Evolutionary conservation across 2,888 invertebrate species (phyloP).

Genomic region (Odontothrips loti): DNA sequence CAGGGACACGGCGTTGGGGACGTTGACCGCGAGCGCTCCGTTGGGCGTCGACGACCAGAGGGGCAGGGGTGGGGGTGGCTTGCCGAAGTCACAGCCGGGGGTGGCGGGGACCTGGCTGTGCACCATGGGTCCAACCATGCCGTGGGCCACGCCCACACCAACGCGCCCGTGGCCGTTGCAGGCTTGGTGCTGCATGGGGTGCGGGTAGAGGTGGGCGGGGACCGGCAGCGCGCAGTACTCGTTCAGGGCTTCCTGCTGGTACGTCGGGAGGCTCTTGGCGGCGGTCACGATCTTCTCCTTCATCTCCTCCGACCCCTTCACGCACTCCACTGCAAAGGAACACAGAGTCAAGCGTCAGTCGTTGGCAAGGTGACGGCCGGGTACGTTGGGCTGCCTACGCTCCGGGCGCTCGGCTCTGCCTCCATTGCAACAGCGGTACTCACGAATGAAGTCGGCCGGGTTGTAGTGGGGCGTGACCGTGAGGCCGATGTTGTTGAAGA

Average conservation of each 20-base stretch:
- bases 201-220: slow-evolving; percentile 34
- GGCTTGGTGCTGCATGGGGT: slow-evolving; percentile 34
- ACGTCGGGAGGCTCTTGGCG: slow-evolving; percentile 55
- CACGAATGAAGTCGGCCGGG: slow-evolving; percentile 78
- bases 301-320: slow-evolving; percentile 64
- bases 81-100: slow-evolving; percentile 40
- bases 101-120: slow-evolving; percentile 32
- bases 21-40: neutral
- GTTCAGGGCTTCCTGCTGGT: slow-evolving; percentile 54
- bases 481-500: slow-evolving; percentile 66
- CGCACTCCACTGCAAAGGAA: slow-evolving; percentile 63
- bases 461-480: slow-evolving; percentile 72
- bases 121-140: neutral
- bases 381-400: neutral
- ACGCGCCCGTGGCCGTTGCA: neutral
- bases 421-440: too few species aligned
- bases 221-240: slow-evolving; percentile 37
- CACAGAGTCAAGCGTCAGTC: slow-evolving; percentile 19
- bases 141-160: neutral
- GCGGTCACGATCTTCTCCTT: slow-evolving; percentile 63
- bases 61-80: neutral
- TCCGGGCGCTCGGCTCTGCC: neutral
- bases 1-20: neutral
- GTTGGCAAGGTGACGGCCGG: neutral
- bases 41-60: neutral